Base-by-base conservation (phyloP, 2,888 invertebrate genomes). In the Athrips mouffetella region DNA sequence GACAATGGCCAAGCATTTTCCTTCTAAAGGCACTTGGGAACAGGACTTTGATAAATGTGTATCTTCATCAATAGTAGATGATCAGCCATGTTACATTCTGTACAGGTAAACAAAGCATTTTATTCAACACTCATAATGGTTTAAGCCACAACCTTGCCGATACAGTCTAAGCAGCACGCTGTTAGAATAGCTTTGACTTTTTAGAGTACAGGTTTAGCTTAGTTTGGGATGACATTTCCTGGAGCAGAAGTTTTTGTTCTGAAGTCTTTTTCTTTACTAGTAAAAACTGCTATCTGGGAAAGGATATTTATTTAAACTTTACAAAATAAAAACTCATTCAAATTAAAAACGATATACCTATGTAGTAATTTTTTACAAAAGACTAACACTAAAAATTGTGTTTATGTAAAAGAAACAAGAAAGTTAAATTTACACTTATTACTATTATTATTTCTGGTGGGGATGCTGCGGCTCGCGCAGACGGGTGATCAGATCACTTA, bases 11-110 rank as follows among this genome's bases (percentile, higher is more conserved):
- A 90, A 91, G 50, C 90, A 91, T 49, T 89, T 91, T 49, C 91
- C 93, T 53, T 89, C 91, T 8, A 91, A 92, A 58, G 91, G 92
- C 51, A 91, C 92, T 54, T 97, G 96, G 96, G 95, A 96, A 61
- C 92, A 94, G 57, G 96, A 96, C 76, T 97, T 93, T 73, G 94
- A 96, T 67, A 92, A 91, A 73, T 90, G 92, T 75, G 89, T 97
- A 41, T 87, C 90, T 40, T 90, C 92, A 1, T 70, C 95, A 51
- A 87, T 96, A 44, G 92, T 94, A 60, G 93, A 93, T 63, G 92
- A 93, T 73, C 92, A 94, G 63, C 99, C 99, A 16, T 96, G 97
- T 63, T 99, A 97, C 73, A 91, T 99, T 59, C 88, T 99, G 46
- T 97, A 94, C 76, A 92, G 96, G 92, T 92, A 79, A 70, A 50